Evolutionary conservation across 2,888 invertebrate species (phyloP), one percentile per base, ranked within the genome.

Genomic region (Cerceris ruficornis): DNA sequence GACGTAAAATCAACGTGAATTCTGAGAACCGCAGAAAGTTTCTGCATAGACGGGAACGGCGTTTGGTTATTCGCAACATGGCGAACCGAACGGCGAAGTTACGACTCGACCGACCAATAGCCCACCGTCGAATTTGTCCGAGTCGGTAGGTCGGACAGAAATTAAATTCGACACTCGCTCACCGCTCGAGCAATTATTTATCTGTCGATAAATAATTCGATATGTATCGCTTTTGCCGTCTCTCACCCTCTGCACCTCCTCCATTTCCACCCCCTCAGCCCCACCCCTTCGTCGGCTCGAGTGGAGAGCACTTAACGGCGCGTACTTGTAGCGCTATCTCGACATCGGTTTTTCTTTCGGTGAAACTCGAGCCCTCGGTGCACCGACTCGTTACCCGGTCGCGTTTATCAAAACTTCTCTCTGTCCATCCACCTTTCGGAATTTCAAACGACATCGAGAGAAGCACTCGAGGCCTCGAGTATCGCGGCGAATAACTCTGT

Each of bases 341-440:
- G 49, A n/a, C 66, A 77, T 77, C 60, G 59, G 28, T 42, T 60
- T 66, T 54, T 41, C 50, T 50, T 42, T 62, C 15, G 28, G 11
- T 1, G 1, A 11, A 0, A 50, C 11, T 46, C 46, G 11, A 46
- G 5, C 46, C 46, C 59, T 50, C 46, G n/a, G 17, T 13, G 49
- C 66, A 62, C 57, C 50, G 49, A 69, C 71, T 71, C 67, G 13
- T 52, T 54, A 70, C 55, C 42, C 69, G 69, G 9, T 59, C 64
- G 57, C 73, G 68, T 71, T 70, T 72, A 64, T 69, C 81, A 64
- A 70, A 64, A 65, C 77, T 70, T 77, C 70, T 77, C 70, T 75
- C 60, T 64, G 43, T 66, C 68, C 69, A 65, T 82, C 70, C 52
- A 61, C 60, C 58, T 60, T 72, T 57, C 50, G 55, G 70, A 75